These are phyloP conservation scores for Myxocyprinus asiaticus DNA, from an alignment of 2,113 vertebrate species.

Conservation along the genomic window DNA sequence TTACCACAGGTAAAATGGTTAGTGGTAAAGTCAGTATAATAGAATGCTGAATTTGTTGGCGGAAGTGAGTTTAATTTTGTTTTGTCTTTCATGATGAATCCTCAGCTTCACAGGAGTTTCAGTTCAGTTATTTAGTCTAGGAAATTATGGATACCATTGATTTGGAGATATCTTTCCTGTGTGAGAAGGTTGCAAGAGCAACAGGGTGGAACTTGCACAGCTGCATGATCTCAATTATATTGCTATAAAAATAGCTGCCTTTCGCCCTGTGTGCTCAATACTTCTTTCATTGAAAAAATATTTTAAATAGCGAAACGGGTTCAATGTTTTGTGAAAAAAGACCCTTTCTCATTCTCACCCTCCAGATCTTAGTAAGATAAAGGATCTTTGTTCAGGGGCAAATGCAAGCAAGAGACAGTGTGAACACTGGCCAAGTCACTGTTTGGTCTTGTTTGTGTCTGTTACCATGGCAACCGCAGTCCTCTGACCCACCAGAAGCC, in stretches of 20 bases:
- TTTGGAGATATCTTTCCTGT: conserved; percentile 10
- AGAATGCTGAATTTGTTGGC: too few relatives aligned
- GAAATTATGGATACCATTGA: neutral
- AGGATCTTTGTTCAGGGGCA: conserved; percentile 41
- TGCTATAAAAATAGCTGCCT: neutral
- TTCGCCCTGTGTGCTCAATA: neutral
- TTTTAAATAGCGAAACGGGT: conserved; percentile 5
- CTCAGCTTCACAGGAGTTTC: too few relatives aligned
- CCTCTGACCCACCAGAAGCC: conserved; percentile 45
- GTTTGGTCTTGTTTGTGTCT: conserved; percentile 74
- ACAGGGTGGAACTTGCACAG: neutral
- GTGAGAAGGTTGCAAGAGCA: neutral
- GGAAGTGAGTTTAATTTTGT: too few relatives aligned
- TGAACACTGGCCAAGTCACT: conserved; percentile 34
- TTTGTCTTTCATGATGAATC: too few relatives aligned
- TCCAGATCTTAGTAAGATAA: conserved; percentile 52
- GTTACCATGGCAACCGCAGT: conserved; percentile 63
- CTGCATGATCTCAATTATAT: conserved; percentile 13
- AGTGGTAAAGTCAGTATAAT: too few relatives aligned
- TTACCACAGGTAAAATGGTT: too few relatives aligned
- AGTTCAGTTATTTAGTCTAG: neutral
- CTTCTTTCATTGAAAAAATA: conserved; percentile 13
- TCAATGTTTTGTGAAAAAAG: neutral
- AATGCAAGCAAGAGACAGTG: neutral
- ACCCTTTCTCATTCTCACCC: neutral